Evolutionary conservation across 2,888 invertebrate species (phyloP), one percentile per base, ranked within the genome.

Genomic region (Papilio protenor): DNA sequence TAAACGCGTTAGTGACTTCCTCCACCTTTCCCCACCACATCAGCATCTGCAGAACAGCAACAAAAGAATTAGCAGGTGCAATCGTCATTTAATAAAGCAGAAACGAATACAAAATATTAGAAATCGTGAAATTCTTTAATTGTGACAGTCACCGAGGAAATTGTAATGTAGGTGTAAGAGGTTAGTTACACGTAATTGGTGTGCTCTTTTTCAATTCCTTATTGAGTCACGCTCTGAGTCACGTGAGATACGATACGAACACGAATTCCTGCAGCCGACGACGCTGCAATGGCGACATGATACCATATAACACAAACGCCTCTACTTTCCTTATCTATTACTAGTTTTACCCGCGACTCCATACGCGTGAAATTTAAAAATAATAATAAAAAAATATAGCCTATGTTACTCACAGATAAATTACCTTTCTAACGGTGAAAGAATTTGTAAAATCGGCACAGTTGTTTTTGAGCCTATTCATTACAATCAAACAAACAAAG

Each of bases 151-250:
- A 64, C 16, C 33, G 47, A 77, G 71, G 40, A 71, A 74, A 70
- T 55, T 33, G 21, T 49, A 75, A 71, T 47, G 77, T 61, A 70
- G 71, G 75, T 18, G 49, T 52, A 40, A 66, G 73, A 77, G 64
- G 40, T 73, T 71, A 59, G 64, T 64, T 75, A 66, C 66, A 73
- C 59, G 66, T 78, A 75, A 66, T 75, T 71, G 52, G 76, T 76
- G 77, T 73, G 55, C 40, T 77, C 49, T 79, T 81, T 83, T 82
- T 81, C 76, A 79, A 78, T 79, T 81, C 81, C 74, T 77, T 79
- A 80, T 83, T 89, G 89, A 89, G 82, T 89, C 89, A 89, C 81
- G 75, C 78, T 69, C 79, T 89, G 88, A 89, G 83, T 89, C 89
- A 90, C 81, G 81, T 83, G 83, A 81, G 84, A 82, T 78, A 76